Evolutionary conservation across 2,797 vertebrate genomes (phyloP).

Genomic region (Oryzias sinensis): DNA sequence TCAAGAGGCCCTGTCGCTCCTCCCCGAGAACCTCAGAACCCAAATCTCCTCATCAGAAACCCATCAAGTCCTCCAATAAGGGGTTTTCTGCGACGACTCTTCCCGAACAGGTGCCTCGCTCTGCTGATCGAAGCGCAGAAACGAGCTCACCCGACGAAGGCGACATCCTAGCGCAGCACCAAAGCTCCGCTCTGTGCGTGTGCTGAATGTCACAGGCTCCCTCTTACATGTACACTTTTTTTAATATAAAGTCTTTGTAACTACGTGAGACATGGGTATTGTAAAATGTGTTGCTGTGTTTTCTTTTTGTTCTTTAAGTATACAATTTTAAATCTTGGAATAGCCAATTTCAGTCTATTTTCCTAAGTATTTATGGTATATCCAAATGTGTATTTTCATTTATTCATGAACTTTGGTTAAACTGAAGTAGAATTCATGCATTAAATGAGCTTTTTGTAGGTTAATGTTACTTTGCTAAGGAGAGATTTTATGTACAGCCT

Average conservation of each 20-base stretch:
- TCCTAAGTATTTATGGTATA: conserved; percentile 56
- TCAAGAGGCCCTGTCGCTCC: conserved; percentile 53
- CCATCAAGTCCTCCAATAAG: conserved; percentile 30
- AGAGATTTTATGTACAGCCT: too few relatives aligned
- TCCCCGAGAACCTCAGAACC: conserved; percentile 13
- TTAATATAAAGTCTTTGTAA: conserved; percentile 55
- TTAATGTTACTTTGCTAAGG: conserved; percentile 8
- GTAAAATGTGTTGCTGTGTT: conserved; percentile 45
- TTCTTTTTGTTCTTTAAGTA: conserved; percentile 15
- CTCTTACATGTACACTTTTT: conserved; percentile 56
- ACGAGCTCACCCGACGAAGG: conserved; percentile 53
- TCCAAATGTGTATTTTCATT: conserved; percentile 54
- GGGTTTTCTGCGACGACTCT: conserved; percentile 26
- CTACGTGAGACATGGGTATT: conserved; percentile 52
- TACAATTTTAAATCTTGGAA: conserved; percentile 45
- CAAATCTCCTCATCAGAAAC: conserved; percentile 14
- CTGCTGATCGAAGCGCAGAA: conserved; percentile 28
- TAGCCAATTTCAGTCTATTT: conserved; percentile 48
- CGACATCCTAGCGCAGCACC: conserved; percentile 49
- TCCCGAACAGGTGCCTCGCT: conserved; percentile 35
- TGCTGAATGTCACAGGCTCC: conserved; percentile 55
- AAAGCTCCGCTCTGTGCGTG: conserved; percentile 64
- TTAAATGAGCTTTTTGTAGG: conserved; percentile 12
- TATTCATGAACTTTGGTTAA: conserved; percentile 12
- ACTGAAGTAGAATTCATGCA: conserved; percentile 19